These are phyloP conservation scores for Lagopus muta DNA, from an alignment of 2,113 vertebrate genomes.

Conservation along the genomic window DNA sequence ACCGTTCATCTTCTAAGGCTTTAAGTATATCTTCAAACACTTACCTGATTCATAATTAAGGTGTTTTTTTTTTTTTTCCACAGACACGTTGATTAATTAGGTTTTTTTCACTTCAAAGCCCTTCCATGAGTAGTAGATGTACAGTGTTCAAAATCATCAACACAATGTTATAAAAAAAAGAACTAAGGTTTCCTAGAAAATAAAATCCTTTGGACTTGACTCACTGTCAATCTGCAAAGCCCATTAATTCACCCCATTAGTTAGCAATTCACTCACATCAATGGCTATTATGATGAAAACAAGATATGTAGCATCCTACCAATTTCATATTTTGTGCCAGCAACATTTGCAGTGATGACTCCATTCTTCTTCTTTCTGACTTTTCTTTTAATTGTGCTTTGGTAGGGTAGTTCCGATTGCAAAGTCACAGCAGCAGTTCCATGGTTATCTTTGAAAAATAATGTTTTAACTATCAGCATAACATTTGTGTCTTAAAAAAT, in stretches of 20 bases:
- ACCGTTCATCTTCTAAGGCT: neutral
- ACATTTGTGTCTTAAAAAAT: neutral
- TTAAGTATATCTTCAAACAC: neutral
- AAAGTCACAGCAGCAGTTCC: conserved; percentile 84
- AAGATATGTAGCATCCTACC: conserved; percentile 80
- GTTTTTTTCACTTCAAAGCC: neutral
- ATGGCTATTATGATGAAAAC: neutral
- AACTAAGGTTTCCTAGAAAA: neutral
- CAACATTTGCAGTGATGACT: conserved; percentile 89
- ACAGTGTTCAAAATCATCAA: neutral
- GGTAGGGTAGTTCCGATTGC: conserved; percentile 84
- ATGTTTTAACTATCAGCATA: neutral
- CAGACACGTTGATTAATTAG: neutral
- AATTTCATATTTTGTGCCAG: conserved; percentile 97
- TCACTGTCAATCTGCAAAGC: neutral
- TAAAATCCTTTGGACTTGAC: neutral
- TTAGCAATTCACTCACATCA: neutral
- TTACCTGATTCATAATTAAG: neutral
- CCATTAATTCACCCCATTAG: neutral
- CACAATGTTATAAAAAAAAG: neutral
- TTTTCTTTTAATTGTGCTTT: conserved; percentile 89
- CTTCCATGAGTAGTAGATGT: neutral
- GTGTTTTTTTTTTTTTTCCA: neutral
- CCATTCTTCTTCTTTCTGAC: conserved; percentile 91
- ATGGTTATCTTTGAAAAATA: conserved; percentile 85